A percentile compares a stretch with the other conserved stretches of the same genome.
Conservation (phyloP, 1,140 invertebrate species). For the Dendroctonus valens region DNA sequence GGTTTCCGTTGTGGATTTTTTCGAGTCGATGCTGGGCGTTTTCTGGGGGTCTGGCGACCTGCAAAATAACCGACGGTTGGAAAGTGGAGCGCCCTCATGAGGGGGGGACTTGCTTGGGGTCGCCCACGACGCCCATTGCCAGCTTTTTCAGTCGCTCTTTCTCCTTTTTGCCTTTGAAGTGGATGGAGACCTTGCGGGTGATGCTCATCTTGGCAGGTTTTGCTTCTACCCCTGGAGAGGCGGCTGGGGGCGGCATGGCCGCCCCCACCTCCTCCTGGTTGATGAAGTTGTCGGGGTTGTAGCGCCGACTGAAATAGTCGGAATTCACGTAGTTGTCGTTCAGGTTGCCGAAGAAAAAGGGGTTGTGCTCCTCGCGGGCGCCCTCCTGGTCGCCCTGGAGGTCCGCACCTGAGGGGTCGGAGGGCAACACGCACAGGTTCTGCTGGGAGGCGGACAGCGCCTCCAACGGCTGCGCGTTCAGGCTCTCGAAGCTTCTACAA, state of each 20-base stretch:
- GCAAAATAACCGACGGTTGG: neutral
- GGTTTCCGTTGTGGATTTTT: conserved; percentile 38
- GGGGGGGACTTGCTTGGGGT: conserved; percentile 6
- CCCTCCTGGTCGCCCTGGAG: neutral
- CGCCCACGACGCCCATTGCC: conserved; percentile 3
- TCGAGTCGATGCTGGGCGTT: conserved; percentile 44
- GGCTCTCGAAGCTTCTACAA: conserved; percentile 41
- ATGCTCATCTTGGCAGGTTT: conserved; percentile 44
- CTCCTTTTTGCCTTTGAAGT: conserved; percentile 49
- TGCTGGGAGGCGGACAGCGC: conserved; percentile 36
- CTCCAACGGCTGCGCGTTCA: conserved; percentile 37
- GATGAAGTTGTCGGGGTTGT: conserved; percentile 43
- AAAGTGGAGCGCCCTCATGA: neutral
- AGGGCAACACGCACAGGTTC: conserved; percentile 34
- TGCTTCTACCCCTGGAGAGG: conserved; percentile 23
- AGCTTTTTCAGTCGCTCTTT: conserved; percentile 35
- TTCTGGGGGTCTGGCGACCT: conserved; percentile 33
- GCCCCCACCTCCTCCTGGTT: neutral
- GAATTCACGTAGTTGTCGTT: conserved; percentile 39
- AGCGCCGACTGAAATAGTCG: conserved; percentile 42
- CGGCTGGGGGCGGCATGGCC: no score
- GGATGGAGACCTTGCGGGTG: conserved; percentile 47
- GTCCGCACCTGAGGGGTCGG: neutral
- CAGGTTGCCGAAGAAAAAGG: conserved; percentile 42
- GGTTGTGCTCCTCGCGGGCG: conserved; percentile 31